Evolutionary conservation across 1,140 invertebrate genomes (phyloP), one percentile per base, ranked within the genome.

Genomic region (Sitobion miscanthi): DNA sequence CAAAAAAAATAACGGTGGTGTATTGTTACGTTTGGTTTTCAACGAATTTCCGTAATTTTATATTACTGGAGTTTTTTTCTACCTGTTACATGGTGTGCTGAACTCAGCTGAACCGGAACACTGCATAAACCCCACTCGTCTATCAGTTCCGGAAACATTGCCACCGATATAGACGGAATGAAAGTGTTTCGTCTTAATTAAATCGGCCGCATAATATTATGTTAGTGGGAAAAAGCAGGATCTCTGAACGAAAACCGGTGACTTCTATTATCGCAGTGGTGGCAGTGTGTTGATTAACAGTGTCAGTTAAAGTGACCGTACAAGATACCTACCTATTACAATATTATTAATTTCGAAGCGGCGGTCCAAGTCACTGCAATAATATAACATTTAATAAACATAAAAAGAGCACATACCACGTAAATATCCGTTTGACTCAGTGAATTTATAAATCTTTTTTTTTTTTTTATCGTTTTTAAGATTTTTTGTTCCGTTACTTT

Each of bases 151-250:
- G 91, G 91, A 86, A 93, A 93, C 69, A 21, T 38, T 91, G 62
- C 38, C 69, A 38, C 35, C 35, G 38, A 17, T 90, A 20, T 77
- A 45, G 42, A 45, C 82, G 35, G 91, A 93, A 93, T 93, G 91
- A 93, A 93, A 93, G 91, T 93, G 91, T 93, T 93, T 85, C 91
- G 69, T 85, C 77, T 52, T 86, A 52, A 93, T 93, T 86, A 86
- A 93, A 93, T 45, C 91, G 54, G 49, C 35, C 47, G 91, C 49
- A 42, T 85, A 92, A 47, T 42, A 23, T n/a, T 35, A 49, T 88
- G 47, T 54, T 85, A 42, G 91, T 85, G 91, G 91, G 82, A 86
- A 93, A 86, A 85, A 86, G 47, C 91, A 93, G 77, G 77, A 92
- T 92, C 47, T 92, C 77, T 57, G 47, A 85, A 83, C 42, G 49